These are phyloP conservation scores for Catostomus latipinnis DNA, from an alignment of 2,797 vertebrate species.

Conservation along the genomic window DNA sequence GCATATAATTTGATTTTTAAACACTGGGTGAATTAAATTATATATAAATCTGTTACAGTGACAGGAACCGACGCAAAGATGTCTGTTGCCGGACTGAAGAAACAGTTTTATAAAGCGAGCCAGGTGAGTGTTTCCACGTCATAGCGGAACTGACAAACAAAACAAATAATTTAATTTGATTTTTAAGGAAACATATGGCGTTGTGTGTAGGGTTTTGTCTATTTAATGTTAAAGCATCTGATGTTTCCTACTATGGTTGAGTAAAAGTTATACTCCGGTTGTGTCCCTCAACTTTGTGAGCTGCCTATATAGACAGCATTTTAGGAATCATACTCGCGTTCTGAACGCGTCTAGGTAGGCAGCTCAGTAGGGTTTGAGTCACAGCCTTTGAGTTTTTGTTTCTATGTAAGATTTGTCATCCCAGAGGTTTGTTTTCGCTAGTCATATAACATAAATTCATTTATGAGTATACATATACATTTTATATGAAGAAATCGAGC, in stretches of 20 bases:
- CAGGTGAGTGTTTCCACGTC: slow-evolving; percentile 80
- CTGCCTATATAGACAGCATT: background rate
- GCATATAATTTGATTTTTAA: background rate
- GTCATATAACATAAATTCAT: background rate
- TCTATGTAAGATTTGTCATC: background rate
- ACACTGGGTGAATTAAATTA: background rate
- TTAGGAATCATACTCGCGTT: background rate
- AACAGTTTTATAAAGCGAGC: slow-evolving; percentile 96
- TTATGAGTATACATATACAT: no score
- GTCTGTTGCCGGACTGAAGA: slow-evolving; percentile 95
- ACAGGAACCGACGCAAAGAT: slow-evolving; percentile 74
- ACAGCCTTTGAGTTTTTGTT: background rate
- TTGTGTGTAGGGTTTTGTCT: no score
- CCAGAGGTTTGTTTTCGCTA: no score
- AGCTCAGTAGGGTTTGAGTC: background rate
- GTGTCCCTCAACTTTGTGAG: background rate
- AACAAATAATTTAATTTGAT: background rate
- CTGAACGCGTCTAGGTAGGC: background rate
- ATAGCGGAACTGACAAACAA: background rate
- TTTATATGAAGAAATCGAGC: background rate
- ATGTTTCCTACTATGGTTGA: no score
- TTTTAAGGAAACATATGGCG: background rate
- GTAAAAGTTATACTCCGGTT: background rate
- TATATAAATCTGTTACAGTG: background rate
- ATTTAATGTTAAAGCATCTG: background rate